Evolutionary conservation across 1,140 invertebrate genomes (phyloP), one percentile per base, ranked within the genome.

Genomic region (Pachypeltis micranthus): DNA sequence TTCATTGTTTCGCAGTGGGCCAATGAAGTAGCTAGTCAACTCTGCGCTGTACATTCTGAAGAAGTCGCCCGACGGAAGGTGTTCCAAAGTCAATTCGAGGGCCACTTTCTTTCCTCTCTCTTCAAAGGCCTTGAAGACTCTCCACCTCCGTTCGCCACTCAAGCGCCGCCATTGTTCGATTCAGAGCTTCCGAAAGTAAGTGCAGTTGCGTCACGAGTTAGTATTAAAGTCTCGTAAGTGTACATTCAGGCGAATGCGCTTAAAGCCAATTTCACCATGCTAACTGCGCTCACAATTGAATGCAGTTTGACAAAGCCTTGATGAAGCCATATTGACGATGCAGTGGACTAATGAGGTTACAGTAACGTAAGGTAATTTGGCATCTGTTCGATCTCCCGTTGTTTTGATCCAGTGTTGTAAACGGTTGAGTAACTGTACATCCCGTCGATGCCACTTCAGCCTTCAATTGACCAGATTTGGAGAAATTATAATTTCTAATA

Each of bases 111-210:
- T 1, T 84, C 83, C 62, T 80, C 80, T 19, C 73, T 97, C 25
- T 96, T 97, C 72, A 86, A 89, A 1, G 93, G 93, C 0, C 81
- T 96, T 74, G 84, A 88, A 55, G 91, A 95, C 69, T 76, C 85
- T 31, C 91, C 92, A 2, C 89, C 92, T 0, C 73, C 83, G 0
- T 96, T 90, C 74, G 92, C 90, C 1, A 90, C 85, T 0, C 81
- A 88, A 69, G 80, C 86, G 26, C 89, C 90, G 0, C 76, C 81
- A 0, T 74, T 79, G 10, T 93, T 92, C 70, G 90, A 93, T 71
- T 79, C 78, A 12, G 76, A 77, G 27, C 74, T 93, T 31, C 90
- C 90, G 1, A 79, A 83, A 67, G 77, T 90, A 63, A 78, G 75
- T 0, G 69, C 75, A 3, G 65, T 61, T 44, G 24, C 47, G 23